Evolutionary conservation across 2,888 invertebrate species (phyloP).

Genomic region (Coleophora deauratella): DNA sequence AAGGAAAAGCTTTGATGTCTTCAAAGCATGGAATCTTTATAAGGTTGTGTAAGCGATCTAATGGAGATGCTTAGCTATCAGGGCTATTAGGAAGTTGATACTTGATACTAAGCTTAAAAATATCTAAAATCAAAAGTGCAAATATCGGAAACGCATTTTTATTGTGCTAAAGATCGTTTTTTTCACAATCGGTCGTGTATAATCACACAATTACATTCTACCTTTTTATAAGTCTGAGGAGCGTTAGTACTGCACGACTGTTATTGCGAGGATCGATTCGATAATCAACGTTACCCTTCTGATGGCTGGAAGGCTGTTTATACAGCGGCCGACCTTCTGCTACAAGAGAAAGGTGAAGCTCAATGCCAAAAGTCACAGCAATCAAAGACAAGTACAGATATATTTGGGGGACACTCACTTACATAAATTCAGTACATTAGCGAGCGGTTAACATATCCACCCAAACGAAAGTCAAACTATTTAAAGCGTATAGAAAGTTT

Average conservation of each 20-base stretch:
- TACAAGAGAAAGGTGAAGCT: slow-evolving; percentile 68
- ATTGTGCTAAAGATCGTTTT: too few relatives aligned
- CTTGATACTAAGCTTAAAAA: too few relatives aligned
- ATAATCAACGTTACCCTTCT: slow-evolving; percentile 59
- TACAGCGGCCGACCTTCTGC: slow-evolving; percentile 55
- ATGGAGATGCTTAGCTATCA: too few relatives aligned
- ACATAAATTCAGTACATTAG: neutral
- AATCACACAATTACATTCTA: neutral
- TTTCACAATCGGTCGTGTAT: too few relatives aligned
- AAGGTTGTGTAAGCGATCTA: too few relatives aligned
- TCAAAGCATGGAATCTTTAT: too few relatives aligned
- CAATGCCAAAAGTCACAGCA: slow-evolving; percentile 51
- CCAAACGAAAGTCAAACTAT: slow-evolving; percentile 14
- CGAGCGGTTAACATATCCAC: slow-evolving; percentile 16
- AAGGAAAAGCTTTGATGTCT: neutral
- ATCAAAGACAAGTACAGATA: slow-evolving; percentile 23
- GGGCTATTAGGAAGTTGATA: too few relatives aligned
- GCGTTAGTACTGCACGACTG: too few relatives aligned
- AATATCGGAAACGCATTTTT: too few relatives aligned
- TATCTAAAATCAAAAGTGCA: too few relatives aligned
- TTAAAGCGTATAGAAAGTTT: slow-evolving; percentile 5
- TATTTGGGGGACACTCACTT: slow-evolving; percentile 19
- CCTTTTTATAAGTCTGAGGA: neutral
- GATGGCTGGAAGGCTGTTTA: slow-evolving; percentile 62
- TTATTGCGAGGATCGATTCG: slow-evolving; percentile 28